phyloP scores from a whole-genome alignment of 2,888 invertebrate species.

The Noctua fimbriata region DNA sequence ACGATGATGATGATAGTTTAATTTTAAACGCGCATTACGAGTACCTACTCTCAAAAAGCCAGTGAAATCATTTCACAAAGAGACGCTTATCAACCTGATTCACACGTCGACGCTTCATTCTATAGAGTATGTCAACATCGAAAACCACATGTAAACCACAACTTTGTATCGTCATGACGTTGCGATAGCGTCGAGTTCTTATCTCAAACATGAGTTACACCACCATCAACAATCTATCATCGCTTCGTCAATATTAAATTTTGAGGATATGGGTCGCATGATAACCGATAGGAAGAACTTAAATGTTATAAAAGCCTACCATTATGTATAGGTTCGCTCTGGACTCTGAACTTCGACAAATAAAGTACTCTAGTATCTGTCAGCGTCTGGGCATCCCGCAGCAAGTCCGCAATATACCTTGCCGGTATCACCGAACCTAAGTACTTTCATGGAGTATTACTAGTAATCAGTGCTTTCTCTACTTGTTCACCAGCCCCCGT shows the following conservation, averaged over 20 bases:
- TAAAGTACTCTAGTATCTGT: neutral
- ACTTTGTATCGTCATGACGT: conserved; percentile 20
- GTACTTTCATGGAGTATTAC: too few relatives aligned
- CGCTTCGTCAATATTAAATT: conserved; percentile 2
- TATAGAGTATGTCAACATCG: conserved; percentile 35
- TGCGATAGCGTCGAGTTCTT: conserved; percentile 37
- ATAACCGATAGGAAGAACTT: neutral
- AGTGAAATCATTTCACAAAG: conserved; percentile 32
- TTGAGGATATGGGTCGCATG: neutral
- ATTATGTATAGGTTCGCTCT: neutral
- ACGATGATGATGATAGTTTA: too few relatives aligned
- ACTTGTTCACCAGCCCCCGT: too few relatives aligned
- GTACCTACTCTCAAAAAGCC: neutral
- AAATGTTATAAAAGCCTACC: neutral
- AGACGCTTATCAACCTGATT: conserved; percentile 45
- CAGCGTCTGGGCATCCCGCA: neutral
- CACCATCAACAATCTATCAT: conserved; percentile 27
- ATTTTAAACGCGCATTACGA: neutral
- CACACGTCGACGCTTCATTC: conserved; percentile 26
- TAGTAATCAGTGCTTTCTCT: too few relatives aligned
- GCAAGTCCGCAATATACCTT: too few relatives aligned
- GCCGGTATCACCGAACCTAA: too few relatives aligned
- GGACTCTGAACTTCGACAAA: neutral
- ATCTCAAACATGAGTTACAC: conserved; percentile 28
- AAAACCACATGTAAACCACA: conserved; percentile 42